Evolutionary conservation across 2,113 vertebrate genomes (phyloP).

Genomic region (Mobula hypostoma): DNA sequence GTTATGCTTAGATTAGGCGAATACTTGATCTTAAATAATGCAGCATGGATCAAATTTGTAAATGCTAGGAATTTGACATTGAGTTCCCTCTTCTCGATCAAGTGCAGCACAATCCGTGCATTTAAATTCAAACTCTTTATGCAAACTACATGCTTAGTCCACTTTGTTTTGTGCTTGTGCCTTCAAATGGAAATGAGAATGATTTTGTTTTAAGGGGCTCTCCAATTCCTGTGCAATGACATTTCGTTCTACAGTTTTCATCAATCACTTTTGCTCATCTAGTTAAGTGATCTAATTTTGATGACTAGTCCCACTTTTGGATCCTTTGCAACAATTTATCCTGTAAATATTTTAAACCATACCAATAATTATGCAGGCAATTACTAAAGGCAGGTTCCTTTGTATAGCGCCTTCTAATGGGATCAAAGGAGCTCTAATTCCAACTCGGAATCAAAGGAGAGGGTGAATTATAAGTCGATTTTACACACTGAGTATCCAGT

Average conservation of each 20-base stretch:
- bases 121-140: no score
- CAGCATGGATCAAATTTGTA: no score
- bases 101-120: no score
- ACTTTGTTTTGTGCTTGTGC: no score
- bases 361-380: not conserved
- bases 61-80: no score
- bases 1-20: no score
- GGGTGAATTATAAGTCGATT: not conserved
- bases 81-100: no score
- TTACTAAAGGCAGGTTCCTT: conserved; percentile 45
- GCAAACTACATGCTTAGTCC: no score
- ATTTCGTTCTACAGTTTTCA: not conserved
- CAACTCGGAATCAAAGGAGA: not conserved
- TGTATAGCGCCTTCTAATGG: conserved; percentile 80
- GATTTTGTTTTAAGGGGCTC: no score
- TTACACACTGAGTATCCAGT: not conserved
- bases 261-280: not conserved
- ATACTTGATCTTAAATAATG: no score
- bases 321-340: not conserved
- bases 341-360: no score
- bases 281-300: not conserved
- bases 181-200: no score
- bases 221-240: not conserved
- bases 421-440: conserved; percentile 36
- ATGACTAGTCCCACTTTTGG: not conserved